phyloP scores from a whole-genome alignment of 2,888 invertebrate genomes.

The Drosophila fungiperda region DNA sequence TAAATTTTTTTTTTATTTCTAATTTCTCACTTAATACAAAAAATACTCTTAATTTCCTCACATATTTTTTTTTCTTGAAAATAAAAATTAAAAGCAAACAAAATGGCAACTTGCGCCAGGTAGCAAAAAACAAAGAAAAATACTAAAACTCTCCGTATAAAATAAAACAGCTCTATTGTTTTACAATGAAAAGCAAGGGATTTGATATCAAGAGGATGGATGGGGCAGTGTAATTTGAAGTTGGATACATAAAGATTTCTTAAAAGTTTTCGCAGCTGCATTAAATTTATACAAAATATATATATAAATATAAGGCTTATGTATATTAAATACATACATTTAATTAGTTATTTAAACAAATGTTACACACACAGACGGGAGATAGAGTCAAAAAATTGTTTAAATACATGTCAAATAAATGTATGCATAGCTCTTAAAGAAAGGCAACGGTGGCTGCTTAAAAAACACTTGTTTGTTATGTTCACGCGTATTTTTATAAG shows the following conservation, averaged over 20 bases:
- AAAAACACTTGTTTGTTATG: slow-evolving; percentile 57
- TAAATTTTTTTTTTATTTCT: slow-evolving; percentile 67
- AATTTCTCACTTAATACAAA: slow-evolving; percentile 76
- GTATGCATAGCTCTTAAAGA: slow-evolving; percentile 52
- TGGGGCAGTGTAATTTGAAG: background rate
- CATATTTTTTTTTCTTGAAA: slow-evolving; percentile 54
- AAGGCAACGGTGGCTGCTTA: slow-evolving; percentile 78
- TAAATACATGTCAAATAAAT: slow-evolving; percentile 44
- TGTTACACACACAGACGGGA: slow-evolving; percentile 37
- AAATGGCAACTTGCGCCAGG: slow-evolving; percentile 71
- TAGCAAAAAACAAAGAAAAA: slow-evolving; percentile 47
- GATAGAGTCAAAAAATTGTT: slow-evolving; percentile 30
- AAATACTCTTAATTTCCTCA: slow-evolving; percentile 73
- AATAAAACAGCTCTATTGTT: slow-evolving; percentile 16
- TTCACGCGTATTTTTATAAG: slow-evolving; percentile 35
- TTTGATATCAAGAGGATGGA: slow-evolving; percentile 3
- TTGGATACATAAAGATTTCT: slow-evolving; percentile 8
- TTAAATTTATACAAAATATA: slow-evolving; percentile 20
- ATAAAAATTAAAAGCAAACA: slow-evolving; percentile 73
- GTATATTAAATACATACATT: slow-evolving; percentile 65
- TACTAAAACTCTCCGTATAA: slow-evolving; percentile 20
- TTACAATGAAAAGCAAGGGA: slow-evolving; percentile 19
- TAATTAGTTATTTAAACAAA: slow-evolving; percentile 44
- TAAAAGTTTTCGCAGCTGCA: slow-evolving; percentile 32
- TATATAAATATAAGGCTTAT: slow-evolving; percentile 31